Base-by-base conservation (phyloP, 2,888 invertebrate genomes). In the Brachyptera putata region DNA sequence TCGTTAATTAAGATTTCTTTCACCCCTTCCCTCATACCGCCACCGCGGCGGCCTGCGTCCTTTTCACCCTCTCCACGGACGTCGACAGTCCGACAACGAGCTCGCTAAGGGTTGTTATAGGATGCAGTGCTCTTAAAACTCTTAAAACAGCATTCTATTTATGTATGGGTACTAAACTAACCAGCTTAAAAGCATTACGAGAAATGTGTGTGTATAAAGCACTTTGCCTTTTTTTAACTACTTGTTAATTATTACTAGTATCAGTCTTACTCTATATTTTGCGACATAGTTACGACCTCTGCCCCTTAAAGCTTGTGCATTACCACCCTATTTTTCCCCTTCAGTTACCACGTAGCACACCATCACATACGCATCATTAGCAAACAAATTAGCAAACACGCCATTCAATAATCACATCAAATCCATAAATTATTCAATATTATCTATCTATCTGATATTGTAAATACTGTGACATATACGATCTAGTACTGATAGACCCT, bases 1-100 rank as follows among this genome's bases (percentile, higher is more conserved):
- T 82, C 83, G 83, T 85, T 85, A 85, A 85, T 85, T 85, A 85
- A 84, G 84, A 84, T 84, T 84, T 84, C 84, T 84, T 84, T 84
- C 61, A 56, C 58, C 58, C 61, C 61, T 56, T 36, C 34, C 64
- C 60, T 41, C 62, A 60, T 50, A 58, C 56, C 63, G 57, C 61
- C 61, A 61, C 60, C 59, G 61, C 60, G 56, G 48, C 55, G 55
- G 50, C 50, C 61, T 56, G 50, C 60, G 57, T 57, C 56, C 61
- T 58, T n/a, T 59, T 60, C 64, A 58, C 49, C 60, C 63, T 56
- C 48, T 62, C 49, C 50, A 18, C 24, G 46, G 46, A 46, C 46
- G 46, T 34, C 53, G 53, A 53, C 53, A 53, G 36, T 53, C 53
- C 53, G 53, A 34, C 49, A 50, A 26, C 53, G 53, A 36, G 53